phyloP scores from a whole-genome alignment of 2,113 vertebrate genomes.

The Poeciliopsis occidentalis region DNA sequence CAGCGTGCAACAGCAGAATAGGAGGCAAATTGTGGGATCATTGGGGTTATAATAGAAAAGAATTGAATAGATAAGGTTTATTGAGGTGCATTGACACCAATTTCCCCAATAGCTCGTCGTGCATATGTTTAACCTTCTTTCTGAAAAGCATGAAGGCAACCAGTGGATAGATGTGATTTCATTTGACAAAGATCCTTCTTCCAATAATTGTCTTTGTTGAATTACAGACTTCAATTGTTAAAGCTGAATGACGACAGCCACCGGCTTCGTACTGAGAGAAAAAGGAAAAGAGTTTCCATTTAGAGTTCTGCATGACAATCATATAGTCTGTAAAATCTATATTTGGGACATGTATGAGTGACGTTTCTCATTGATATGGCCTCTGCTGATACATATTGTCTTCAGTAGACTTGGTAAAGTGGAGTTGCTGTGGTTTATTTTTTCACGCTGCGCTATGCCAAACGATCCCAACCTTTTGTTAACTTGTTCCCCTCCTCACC shows the following conservation, averaged over 20 bases:
- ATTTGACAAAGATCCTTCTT: not conserved
- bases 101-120: slow-evolving; percentile 17
- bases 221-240: not conserved
- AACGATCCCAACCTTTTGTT: too few species aligned
- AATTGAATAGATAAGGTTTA: slow-evolving; percentile 28
- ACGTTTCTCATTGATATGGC: not conserved
- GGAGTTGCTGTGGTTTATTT: too few species aligned
- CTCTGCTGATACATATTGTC: too few species aligned
- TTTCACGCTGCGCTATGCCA: too few species aligned
- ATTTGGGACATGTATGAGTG: not conserved
- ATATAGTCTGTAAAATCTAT: too few species aligned
- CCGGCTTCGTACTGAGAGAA: not conserved
- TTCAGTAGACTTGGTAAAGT: too few species aligned
- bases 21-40: slow-evolving; percentile 37
- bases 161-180: slow-evolving; percentile 4
- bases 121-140: not conserved
- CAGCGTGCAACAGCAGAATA: slow-evolving; percentile 4
- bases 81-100: slow-evolving; percentile 29
- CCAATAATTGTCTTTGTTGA: not conserved
- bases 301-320: not conserved
- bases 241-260: not conserved
- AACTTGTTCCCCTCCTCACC: too few species aligned
- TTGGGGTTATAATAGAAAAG: slow-evolving; percentile 32
- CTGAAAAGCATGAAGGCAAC: not conserved
- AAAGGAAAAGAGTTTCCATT: not conserved